Evolutionary conservation across 2,113 vertebrate genomes (phyloP).

Genomic region (Ranitomeya imitator): DNA sequence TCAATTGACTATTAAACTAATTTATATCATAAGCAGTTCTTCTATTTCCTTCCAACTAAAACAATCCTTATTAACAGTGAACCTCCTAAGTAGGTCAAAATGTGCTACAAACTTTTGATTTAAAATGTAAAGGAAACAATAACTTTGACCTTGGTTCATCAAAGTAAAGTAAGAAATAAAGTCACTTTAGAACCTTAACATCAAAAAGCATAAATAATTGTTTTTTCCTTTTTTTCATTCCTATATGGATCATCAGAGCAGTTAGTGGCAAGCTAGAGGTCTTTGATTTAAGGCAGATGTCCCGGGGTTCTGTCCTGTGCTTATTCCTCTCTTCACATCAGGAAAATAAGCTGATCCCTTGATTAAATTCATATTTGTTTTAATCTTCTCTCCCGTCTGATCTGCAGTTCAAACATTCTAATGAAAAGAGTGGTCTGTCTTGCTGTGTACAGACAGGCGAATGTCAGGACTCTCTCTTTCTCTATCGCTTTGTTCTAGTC

Average conservation of each 20-base stretch:
- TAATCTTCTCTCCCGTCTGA: slow-evolving; percentile 89
- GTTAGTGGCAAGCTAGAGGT: slow-evolving; percentile 91
- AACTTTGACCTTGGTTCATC: slow-evolving; percentile 75
- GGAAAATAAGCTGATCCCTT: slow-evolving; percentile 82
- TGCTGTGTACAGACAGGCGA: slow-evolving; percentile 72
- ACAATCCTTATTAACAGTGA: background rate
- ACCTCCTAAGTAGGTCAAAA: slow-evolving; percentile 22
- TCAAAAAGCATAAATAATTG: slow-evolving; percentile 99
- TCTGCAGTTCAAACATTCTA: slow-evolving; percentile 81
- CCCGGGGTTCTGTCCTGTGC: slow-evolving; percentile 90
- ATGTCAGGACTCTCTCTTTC: slow-evolving; percentile 72
- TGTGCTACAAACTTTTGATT: background rate
- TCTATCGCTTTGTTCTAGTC: slow-evolving; percentile 24
- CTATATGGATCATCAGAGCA: slow-evolving; percentile 94
- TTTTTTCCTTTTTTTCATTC: slow-evolving; percentile 95
- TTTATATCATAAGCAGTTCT: background rate
- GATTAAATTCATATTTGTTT: slow-evolving; percentile 99
- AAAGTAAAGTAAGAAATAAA: slow-evolving; percentile 78
- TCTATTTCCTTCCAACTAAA: background rate
- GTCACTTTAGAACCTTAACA: slow-evolving; percentile 83
- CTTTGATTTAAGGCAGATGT: slow-evolving; percentile 96
- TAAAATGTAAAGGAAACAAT: slow-evolving; percentile 27
- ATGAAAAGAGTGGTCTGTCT: slow-evolving; percentile 76
- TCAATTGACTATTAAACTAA: background rate
- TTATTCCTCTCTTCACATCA: slow-evolving; percentile 80